A percentile compares a stretch with the other conserved stretches of the same genome.
phyloP scores from a whole-genome alignment of 2,797 vertebrate species.

The Tapera naevia region DNA sequence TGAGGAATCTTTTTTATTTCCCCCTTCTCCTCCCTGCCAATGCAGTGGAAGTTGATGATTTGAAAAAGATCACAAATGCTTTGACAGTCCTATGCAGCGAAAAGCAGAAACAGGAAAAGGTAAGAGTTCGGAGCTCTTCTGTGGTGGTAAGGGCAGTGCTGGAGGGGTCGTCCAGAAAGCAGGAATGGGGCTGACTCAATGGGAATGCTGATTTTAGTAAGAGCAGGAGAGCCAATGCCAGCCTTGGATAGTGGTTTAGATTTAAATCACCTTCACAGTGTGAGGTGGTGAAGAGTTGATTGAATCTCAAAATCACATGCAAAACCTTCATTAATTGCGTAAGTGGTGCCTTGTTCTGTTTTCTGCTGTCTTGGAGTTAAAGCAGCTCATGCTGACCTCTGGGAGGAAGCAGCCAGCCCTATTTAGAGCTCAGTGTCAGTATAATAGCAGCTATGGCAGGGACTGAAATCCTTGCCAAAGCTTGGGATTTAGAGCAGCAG shows the following conservation, averaged over 20 bases:
- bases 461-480: too few relatives aligned
- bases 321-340: neutral
- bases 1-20: neutral
- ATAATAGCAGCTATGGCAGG: rapidly evolving
- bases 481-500: neutral
- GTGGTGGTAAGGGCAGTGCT: too few relatives aligned
- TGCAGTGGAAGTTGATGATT: conserved; percentile 97
- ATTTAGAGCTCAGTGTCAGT: rapidly evolving
- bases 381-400: rapidly evolving
- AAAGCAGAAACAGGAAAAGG: conserved; percentile 99
- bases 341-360: too few relatives aligned
- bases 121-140: conserved; percentile 51
- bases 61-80: conserved; percentile 96
- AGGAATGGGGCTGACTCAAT: too few relatives aligned
- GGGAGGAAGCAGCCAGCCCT: neutral
- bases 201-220: neutral
- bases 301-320: neutral
- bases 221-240: neutral
- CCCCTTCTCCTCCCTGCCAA: neutral
- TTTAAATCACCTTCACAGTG: too few relatives aligned
- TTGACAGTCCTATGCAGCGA: conserved; percentile 94
- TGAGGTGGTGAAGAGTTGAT: neutral
- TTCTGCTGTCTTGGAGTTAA: neutral
- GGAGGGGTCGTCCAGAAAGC: too few relatives aligned
- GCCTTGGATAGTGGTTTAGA: neutral